Evolutionary conservation across 2,888 invertebrate genomes (phyloP), one percentile per base, ranked within the genome.

Genomic region (Seira musarum): DNA sequence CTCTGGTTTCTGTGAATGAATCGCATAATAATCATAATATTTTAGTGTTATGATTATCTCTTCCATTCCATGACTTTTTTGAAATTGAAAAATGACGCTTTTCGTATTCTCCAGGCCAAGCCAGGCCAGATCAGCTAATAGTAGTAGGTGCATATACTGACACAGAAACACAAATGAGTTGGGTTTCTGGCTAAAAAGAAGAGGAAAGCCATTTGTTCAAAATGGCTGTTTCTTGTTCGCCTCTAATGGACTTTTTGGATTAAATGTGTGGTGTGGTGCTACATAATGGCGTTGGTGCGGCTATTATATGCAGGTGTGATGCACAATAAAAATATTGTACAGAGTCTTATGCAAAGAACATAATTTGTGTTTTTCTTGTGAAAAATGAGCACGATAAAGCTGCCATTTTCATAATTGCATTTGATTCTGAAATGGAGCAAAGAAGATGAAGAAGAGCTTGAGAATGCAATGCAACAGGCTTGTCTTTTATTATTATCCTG

Each of bases 381-480:
- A 24, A 66, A 65, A 10, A 19, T 66, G 65, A 21, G 25, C 73
- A 74, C 57, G 78, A 84, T 84, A 84, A 83, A 84, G 71, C 78
- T 84, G 84, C 82, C 84, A 84, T 82, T 84, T 83, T 82, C 82
- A 80, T 83, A 84, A 83, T 83, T 84, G 84, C 80, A 77, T 84
- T 83, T 76, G 81, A 82, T 80, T 83, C 81, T 70, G 25, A 82
- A 80, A 80, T 80, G 80, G 73, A 80, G 77, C 77, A 81, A 66
- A 63, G 60, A 35, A 15, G 35, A 66, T 22, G 57, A 60, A 30
- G 61, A 22, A 49, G 10, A 64, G 22, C 19, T 61, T 17, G 21
- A 63, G 46, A 24, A 22, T 76, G 25, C 24, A 53, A 40, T 24
- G 60, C 60, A 74, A 64, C 72, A 64, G 64, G 72, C 72, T 72